Base-by-base conservation (phyloP, 2,888 invertebrate species). In the Philereme vetulata region DNA sequence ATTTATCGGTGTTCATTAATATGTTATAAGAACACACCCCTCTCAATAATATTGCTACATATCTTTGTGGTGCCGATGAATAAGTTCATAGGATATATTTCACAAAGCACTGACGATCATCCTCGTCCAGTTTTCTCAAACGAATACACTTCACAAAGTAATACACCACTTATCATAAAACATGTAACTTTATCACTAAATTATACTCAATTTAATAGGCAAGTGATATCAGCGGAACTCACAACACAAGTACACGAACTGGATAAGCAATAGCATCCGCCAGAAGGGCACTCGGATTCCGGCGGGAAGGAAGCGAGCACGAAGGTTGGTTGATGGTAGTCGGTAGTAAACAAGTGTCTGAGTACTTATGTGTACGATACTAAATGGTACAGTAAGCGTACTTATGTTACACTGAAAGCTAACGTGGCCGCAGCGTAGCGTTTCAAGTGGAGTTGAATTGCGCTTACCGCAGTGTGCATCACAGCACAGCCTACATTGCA, bases 211-310 rank as follows among this genome's bases (percentile, higher is more conserved):
- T 45, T 56, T 40, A 56, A 21, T 32, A 40, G 33, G 53, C 52
- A 38, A 52, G 44, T 38, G 33, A 45, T 50, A 53, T 34, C 49
- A 40, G 43, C 53, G 53, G 49, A 53, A 53, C 53, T 53, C 40
- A 44, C 54, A 48, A 55, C 54, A 62, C 54, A 48, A 51, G 46
- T 43, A 55, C 36, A 45, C 36, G 44, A 34, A 53, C 53, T 61
- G 50, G 49, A 56, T 61, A 52, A 46, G 50, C 49, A 21, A 53
- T 46, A 56, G 21, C 54, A 62, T 62, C 62, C 62, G 57, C 4
- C 57, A 47, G 49, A 62, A 62, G 62, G 62, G 57, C 62, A 58
- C 54, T 43, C 50, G 40, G 54, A 62, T 51, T 59, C 57, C 54
- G 57, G 51, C 51, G 51, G 62, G 62, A 62, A 62, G 62, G 62